Evolutionary conservation across 2,797 vertebrate species (phyloP).

Genomic region (Leuciscus waleckii): DNA sequence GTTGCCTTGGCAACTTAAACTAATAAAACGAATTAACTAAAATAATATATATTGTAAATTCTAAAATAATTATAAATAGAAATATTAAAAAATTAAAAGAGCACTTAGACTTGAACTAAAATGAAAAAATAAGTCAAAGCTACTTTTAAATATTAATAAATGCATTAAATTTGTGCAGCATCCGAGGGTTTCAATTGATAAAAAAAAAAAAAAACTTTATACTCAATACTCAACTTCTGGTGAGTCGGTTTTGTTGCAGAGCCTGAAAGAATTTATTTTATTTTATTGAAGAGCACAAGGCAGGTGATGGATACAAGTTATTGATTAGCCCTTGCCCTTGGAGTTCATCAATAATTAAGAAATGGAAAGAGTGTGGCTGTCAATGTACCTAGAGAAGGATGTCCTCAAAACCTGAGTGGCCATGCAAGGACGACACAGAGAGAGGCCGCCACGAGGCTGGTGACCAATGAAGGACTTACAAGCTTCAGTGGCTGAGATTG

Average conservation of each 20-base stretch:
- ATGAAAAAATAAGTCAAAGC: not conserved
- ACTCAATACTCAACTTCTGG: not conserved
- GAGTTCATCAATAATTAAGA: conserved; percentile 9
- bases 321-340: not conserved
- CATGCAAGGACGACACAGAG: not conserved
- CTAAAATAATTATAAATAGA: not conserved
- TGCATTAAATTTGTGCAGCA: not conserved
- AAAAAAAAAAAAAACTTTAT: not conserved
- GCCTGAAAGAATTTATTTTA: not conserved
- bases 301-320: not conserved
- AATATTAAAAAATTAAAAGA: not conserved
- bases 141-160: not conserved
- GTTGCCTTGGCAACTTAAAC: not conserved
- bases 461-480: conserved; percentile 18
- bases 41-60: too few species aligned
- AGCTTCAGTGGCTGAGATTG: conserved; percentile 12
- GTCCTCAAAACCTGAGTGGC: not conserved
- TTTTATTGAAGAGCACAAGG: conserved; percentile 55
- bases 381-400: conserved; percentile 15
- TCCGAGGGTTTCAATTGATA: not conserved
- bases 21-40: too few species aligned
- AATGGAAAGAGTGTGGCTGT: not conserved
- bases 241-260: not conserved
- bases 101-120: not conserved
- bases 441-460: not conserved